Base-by-base conservation (phyloP, 1,140 invertebrate species). In the Scaptodrosophila lebanonensis region DNA sequence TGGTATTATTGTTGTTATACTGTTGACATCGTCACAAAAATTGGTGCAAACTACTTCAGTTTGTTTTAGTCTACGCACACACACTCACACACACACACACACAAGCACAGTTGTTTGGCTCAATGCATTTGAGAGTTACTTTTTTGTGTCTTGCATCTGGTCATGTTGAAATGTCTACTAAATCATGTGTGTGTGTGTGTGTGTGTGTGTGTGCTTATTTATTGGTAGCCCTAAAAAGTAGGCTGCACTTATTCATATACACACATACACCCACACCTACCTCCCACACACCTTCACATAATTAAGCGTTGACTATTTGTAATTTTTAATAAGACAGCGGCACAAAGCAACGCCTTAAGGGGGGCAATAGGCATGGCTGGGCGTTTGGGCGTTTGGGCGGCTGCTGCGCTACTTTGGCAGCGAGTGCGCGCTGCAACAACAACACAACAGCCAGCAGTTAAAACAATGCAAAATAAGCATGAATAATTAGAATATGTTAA, bases 401-500 rank as follows among this genome's bases (percentile, higher is more conserved):
- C 72, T 72, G 57, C 51, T 56, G 51, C 43, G 45, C 45, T 63
- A 56, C 32, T 9, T n/a, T 9, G n/a, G n/a, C n/a, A 33, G 32
- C 8, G 32, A 33, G 32, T n/a, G 32, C 15, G 35, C 6, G 35
- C 9, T 6, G 17, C 4, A 38, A 16, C 4, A 38, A 16, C 13
- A 38, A 43, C 12, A 13, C n/a, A n/a, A n/a, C n/a, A n/a, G n/a
- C n/a, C n/a, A n/a, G 3, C 16, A 20, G n/a, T 38, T 36, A 69
- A 83, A 73, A 82, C 76, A 82, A 82, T 76, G 83, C 64, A 84
- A 84, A 82, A 84, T 84, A 84, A 84, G 82, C 82, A 84, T 84
- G 82, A 84, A 84, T 84, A 84, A 84, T 84, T 84, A 84, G 82
- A 84, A 84, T 84, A 84, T 84, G 82, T 84, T 84, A 84, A 84